Evolutionary conservation across 64 coral and sea anemone species (phyloP).

Genomic region (Montipora capricornis): DNA sequence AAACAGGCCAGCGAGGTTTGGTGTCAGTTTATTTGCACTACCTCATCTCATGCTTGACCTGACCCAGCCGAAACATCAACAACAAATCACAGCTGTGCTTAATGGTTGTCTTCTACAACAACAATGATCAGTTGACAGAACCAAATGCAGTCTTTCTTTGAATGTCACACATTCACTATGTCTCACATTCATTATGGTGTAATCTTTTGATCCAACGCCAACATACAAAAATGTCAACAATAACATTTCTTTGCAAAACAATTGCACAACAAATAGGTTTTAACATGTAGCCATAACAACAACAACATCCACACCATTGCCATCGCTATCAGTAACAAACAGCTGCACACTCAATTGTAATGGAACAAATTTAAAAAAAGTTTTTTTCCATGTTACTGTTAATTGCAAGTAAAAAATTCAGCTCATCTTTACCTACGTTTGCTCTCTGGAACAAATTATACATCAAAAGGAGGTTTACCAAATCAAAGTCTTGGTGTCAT

Average conservation of each 20-base stretch:
- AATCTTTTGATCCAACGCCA: background rate
- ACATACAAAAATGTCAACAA: too few species aligned
- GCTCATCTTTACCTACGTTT: background rate
- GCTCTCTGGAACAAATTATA: background rate
- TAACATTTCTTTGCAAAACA: too few species aligned
- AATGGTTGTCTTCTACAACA: background rate
- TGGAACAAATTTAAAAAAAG: background rate
- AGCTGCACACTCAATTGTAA: background rate
- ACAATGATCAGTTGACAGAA: background rate
- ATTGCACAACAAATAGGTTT: too few species aligned
- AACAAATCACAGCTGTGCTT: background rate
- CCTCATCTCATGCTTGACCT: slow-evolving; percentile 71
- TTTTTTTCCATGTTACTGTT: background rate
- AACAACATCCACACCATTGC: too few species aligned
- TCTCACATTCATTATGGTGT: background rate
- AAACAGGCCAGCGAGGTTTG: slow-evolving; percentile 78
- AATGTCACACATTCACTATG: background rate
- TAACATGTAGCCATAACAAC: too few species aligned
- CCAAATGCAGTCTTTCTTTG: background rate
- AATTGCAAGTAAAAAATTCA: background rate
- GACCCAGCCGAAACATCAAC: slow-evolving; percentile 73
- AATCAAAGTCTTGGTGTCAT: background rate
- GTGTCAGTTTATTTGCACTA: slow-evolving; percentile 28
- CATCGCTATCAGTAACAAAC: too few species aligned
- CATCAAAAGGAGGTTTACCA: background rate